Evolutionary conservation across 2,797 vertebrate genomes (phyloP), one percentile per base, ranked within the genome.

Genomic region (Malacoraja senta): DNA sequence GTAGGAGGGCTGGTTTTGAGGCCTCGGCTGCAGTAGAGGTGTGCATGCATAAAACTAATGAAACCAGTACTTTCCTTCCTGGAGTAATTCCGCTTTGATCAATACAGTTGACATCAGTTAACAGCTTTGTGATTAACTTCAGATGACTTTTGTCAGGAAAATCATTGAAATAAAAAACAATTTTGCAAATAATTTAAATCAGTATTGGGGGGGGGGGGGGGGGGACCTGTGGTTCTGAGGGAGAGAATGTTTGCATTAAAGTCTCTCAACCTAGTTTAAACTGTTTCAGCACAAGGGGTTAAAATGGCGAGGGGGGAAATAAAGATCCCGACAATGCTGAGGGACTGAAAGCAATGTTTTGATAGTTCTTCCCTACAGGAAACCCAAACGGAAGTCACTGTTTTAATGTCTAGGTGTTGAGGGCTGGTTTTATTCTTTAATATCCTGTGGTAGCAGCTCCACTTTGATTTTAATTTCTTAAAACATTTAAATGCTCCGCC

Each of bases 391-490:
- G 90, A 53, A 74, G 90, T 74, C 76, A 71, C 68, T 53, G 72
- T 76, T 76, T 92, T 92, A 92, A 92, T 38, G 71, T 92, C 71
- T 58, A 74, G 90, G 90, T 92, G 90, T 92, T 76, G 38, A 92
- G 29, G 90, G 53, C 90, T 92, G 90, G 65, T 92, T 76, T 92
- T 76, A 88, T 88, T 68, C 84, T 92, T 92, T 76, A 92, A 92
- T 92, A 92, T 92, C 90, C 90, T 92, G 68, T 76, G 29, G 71
- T 92, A 92, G 4, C 90, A 92, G 29, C 72, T 92, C 58, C 71
- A 76, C 90, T 92, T 92, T 92, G 90, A 74, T 74, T 92, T 92
- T 92, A 92, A 76, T 92, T 92, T 92, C 90, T 92, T 17, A 92
- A 92, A 76, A 92, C 90, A 92, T 92, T 92, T 76, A 92, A 92